Evolutionary conservation across 2,797 vertebrate species (phyloP).

Genomic region (Columba guinea): DNA sequence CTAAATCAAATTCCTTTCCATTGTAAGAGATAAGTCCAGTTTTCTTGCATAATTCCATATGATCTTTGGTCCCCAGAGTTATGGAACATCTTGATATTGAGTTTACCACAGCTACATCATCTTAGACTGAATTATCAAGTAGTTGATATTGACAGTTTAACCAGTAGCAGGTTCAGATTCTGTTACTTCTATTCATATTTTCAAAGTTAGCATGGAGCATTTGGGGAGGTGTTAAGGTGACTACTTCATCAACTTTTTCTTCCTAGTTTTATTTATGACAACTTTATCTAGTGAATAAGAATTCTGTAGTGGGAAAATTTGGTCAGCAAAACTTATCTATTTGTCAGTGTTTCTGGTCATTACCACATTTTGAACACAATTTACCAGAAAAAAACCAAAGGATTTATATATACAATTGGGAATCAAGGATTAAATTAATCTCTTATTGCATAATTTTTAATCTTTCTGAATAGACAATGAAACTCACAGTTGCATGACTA

Average conservation of each 20-base stretch:
- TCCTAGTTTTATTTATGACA: neutral
- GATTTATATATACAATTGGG: neutral
- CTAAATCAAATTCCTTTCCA: neutral
- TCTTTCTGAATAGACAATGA: constrained; percentile 64
- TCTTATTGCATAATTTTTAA: constrained; percentile 63
- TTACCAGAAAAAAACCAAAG: constrained; percentile 8
- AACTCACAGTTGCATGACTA: constrained; percentile 63
- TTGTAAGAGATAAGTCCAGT: neutral
- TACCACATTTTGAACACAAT: constrained; percentile 21
- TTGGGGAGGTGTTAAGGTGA: neutral
- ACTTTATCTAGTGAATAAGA: neutral
- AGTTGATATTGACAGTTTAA: neutral
- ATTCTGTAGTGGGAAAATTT: neutral
- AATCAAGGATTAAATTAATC: constrained; percentile 64
- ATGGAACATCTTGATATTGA: neutral
- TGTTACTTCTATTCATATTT: neutral
- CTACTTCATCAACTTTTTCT: neutral
- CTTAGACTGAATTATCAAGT: neutral
- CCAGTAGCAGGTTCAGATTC: neutral
- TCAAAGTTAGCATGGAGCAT: neutral
- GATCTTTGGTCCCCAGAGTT: neutral
- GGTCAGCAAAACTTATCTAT: neutral
- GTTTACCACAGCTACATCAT: neutral
- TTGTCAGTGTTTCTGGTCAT: constrained; percentile 21
- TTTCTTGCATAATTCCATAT: neutral